Evolutionary conservation across 1,140 invertebrate genomes (phyloP), one percentile per base, ranked within the genome.

Genomic region (Aricia agestis): DNA sequence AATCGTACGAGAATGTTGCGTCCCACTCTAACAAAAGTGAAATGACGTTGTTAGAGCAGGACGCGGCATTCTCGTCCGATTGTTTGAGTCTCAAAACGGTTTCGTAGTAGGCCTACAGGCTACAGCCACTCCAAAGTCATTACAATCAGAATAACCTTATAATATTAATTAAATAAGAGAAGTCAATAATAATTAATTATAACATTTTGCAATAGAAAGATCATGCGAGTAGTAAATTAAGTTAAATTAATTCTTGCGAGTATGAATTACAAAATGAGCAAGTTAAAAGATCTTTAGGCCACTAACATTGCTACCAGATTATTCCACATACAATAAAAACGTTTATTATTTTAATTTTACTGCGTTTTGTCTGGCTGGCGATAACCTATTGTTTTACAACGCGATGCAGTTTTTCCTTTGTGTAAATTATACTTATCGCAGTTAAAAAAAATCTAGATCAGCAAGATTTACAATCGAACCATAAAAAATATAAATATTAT

Each of bases 181-280:
- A 63, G 7, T 59, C n/a, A 59, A 59, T 59, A 59, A 59, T 59
- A 19, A 18, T 18, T 18, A 59, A 6, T 7, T 63, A 19, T 10
- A 31, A 19, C 25, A 63, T 25, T 63, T 6, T 63, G 18, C 59
- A 63, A 25, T 63, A 63, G 10, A 63, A 63, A 19, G 6, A 19
- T 63, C 19, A 63, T 63, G 17, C 9, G 18, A 63, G 11, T 19
- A 19, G 6, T 63, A 19, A 63, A 19, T 11, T 63, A 25, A 63
- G 59, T 25, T 63, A 19, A 63, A 63, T 25, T 63, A 19, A 63
- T 63, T 63, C 19, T 63, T 63, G 59, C 59, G 59, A 63, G 59
- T 63, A 63, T 17, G 18, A 25, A 63, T 18, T 63, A 63, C 59
- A 63, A 25, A 25, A 63, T 63, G 59, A 63, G 59, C 59, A 63